Base-by-base conservation (phyloP, 2,113 vertebrate species). In the Xenopus laevis region DNA sequence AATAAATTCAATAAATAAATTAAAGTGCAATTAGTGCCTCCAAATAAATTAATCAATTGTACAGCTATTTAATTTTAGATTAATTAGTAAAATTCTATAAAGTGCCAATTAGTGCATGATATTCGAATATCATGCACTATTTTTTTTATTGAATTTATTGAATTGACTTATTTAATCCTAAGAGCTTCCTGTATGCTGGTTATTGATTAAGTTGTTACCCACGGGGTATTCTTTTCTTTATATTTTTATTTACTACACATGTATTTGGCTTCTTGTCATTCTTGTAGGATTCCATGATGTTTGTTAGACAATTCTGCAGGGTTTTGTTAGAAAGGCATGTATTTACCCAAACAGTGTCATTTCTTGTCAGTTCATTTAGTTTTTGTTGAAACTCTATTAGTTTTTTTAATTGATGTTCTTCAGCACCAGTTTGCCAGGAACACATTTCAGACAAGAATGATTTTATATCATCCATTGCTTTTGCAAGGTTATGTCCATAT, bases 251-350 rank as follows among this genome's bases (percentile, higher is more conserved):
- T 71, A 85, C 78, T 4, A 12, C 65, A 4, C 3, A 10, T 20
- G 0, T 65, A 30, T 68, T 81, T 23, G 68, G 5, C 44, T 16
- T 73, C 7, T 79, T 40, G 1, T 55, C 78, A 0, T 33, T 33
- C 63, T 77, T 75, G 77, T 64, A 86, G 2, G 64, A 65, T 5
- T 13, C 58, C 4, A 86, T 60, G 0, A 60, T 79, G 0, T 70
- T 81, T 50, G 72, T 8, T 59, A 91, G 78, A 74, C 85, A 83
- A 67, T 84, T 44, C 50, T 89, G 86, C 65, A 91, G 62, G 0
- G 7, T 18, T 5, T 17, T 47, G 20, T 86, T 63, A 0, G 79
- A 81, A 55, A 91, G 87, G 46, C 86, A 91, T 2, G 55, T 15
- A 0, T 85, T 78, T 71, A 80, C 75, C 90, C 88, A 90, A 45